These are phyloP conservation scores for Formica aserva DNA, from an alignment of 2,888 invertebrate species.

Conservation along the genomic window DNA sequence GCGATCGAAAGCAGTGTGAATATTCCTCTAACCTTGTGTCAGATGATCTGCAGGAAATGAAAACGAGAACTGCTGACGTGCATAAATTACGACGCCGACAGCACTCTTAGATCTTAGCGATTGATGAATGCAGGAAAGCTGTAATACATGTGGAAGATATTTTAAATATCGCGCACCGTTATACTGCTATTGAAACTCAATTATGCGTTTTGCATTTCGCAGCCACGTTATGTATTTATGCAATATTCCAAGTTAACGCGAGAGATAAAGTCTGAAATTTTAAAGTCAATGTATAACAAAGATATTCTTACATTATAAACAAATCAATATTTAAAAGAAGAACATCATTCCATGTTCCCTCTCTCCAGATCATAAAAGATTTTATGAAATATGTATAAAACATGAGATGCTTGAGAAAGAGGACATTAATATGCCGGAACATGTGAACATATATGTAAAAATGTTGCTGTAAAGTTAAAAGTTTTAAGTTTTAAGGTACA, in stretches of 20 bases:
- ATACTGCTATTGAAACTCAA: slow-evolving; percentile 27
- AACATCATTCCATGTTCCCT: not conserved
- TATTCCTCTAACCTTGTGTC: not conserved
- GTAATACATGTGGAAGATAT: slow-evolving; percentile 42
- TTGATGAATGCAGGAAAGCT: slow-evolving; percentile 31
- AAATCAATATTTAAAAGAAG: slow-evolving; percentile 3
- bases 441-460: not conserved
- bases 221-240: not conserved
- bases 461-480: not conserved
- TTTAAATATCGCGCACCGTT: slow-evolving; percentile 37
- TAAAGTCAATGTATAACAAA: not conserved
- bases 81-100: slow-evolving; percentile 40
- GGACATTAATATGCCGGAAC: not conserved
- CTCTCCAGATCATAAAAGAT: not conserved
- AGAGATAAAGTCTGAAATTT: not conserved
- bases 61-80: slow-evolving; percentile 36
- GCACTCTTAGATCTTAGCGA: slow-evolving; percentile 20
- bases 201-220: not conserved
- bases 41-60: slow-evolving; percentile 36
- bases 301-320: not conserved
- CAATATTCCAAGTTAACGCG: not conserved
- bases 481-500: not conserved
- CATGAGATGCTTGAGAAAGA: not conserved
- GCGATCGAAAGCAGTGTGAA: slow-evolving; percentile 37
- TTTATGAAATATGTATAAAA: slow-evolving; percentile 5